Evolutionary conservation across 2,797 vertebrate genomes (phyloP), one percentile per base, ranked within the genome.

Genomic region (Lutjanus campechanus): DNA sequence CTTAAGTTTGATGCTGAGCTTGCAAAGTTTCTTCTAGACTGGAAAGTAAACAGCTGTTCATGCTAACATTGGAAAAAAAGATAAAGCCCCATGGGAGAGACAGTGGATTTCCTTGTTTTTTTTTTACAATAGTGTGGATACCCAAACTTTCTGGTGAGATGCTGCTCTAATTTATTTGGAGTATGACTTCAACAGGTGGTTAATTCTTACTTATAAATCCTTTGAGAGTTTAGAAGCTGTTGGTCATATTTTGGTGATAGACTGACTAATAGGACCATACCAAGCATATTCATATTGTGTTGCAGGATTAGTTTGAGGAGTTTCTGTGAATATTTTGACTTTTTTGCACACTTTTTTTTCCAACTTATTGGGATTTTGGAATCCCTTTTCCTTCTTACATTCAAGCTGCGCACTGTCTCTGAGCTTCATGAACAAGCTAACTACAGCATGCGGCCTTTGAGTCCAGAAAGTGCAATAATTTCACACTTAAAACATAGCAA

Each of bases 381-480:
- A 67, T 51, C n/a, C 36, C 19, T 2, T 16, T 54, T 20, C 54
- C 11, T 20, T 36, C 29, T 66, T 58, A 29, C 36, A 49, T 44
- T 17, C 29, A 61, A 69, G 22, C 16, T 16, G 40, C 47, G 15
- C 29, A 19, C 54, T 3, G 6, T 17, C 11, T 70, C 5, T 58
- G 25, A 55, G 40, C 22, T 71, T 55, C 19, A 36, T 3, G 11
- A 54, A 63, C 10, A 65, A 65, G 50, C 20, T 55, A 79, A 71
- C 66, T 70, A 61, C 56, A 55, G 47, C 22, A 22, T 41, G 12
- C 5, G 29, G 25, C 25, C 11, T 68, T 58, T 4, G 64, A 53
- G 17, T 70, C 47, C 40, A 40, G 7, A 59, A 25, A 51, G 19
- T 29, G 8, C n/a, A 15, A 51, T 8, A 5, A 7, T 64, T 55